Conservation (phyloP, 2,797 vertebrate species). For the Manis crassicaudata region DNA sequence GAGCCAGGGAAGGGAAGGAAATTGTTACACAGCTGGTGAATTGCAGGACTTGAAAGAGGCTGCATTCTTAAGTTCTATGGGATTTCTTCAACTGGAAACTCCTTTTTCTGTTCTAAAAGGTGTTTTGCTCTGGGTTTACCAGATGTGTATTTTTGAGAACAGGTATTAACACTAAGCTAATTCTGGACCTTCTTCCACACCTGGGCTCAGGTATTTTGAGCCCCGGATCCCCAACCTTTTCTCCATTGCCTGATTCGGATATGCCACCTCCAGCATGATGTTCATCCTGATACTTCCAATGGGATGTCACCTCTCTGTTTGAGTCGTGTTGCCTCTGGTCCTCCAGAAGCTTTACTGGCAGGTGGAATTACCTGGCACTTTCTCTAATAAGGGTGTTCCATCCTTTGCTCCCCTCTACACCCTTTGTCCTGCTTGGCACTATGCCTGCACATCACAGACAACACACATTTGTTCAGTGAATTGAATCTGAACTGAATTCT, state of each 20-base stretch:
- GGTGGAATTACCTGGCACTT: slow-evolving; percentile 32
- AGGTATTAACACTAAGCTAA: not conserved
- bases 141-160: not conserved
- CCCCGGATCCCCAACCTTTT: not conserved
- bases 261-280: not conserved
- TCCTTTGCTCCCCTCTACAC: slow-evolving; percentile 45
- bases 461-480: slow-evolving; percentile 70
- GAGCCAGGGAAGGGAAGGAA: not conserved
- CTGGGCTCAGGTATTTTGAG: not conserved
- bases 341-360: not conserved
- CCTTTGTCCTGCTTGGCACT: slow-evolving; percentile 58
- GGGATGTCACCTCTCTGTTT: not conserved
- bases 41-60: not conserved
- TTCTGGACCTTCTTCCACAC: not conserved
- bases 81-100: not conserved
- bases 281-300: not conserved
- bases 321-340: not conserved
- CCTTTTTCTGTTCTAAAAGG: not conserved
- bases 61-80: not conserved
- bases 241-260: not conserved
- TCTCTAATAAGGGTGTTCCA: slow-evolving; percentile 48
- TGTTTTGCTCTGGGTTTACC: not conserved
- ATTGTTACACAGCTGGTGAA: not conserved
- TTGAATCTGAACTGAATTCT: slow-evolving; percentile 70
- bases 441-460: slow-evolving; percentile 58